Percentiles rank a stretch among this genome's conserved stretches.
phyloP scores from a whole-genome alignment of 37 sponge, comb jelly and placozoan genomes.

The Halisarca cf. caerulea region DNA sequence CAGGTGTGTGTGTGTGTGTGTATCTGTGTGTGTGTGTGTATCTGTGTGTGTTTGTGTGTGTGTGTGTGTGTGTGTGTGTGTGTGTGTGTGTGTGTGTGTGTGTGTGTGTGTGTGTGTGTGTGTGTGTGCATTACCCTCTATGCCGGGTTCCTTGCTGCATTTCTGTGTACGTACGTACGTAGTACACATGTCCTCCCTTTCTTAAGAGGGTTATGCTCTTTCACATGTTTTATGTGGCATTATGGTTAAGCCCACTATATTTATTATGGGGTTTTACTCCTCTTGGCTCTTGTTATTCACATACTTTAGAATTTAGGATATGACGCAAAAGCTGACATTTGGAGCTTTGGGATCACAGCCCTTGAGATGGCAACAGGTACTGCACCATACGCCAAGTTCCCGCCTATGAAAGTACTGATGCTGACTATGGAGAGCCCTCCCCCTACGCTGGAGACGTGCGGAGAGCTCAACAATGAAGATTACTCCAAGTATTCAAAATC shows the following conservation, averaged over 20 bases:
- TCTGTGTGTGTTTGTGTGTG: too few species aligned
- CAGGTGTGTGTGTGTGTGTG: constrained; percentile 63
- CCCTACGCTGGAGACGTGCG: constrained; percentile 92
- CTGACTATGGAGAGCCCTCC: constrained; percentile 94
- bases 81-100: not conserved
- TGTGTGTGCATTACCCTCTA: too few species aligned
- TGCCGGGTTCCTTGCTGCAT: too few species aligned
- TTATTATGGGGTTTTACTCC: not conserved
- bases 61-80: too few species aligned
- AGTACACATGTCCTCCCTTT: not conserved
- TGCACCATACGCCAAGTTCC: constrained; percentile 98
- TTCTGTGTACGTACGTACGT: too few species aligned
- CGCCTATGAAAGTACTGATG: constrained; percentile 97
- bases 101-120: not conserved
- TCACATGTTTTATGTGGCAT: not conserved
- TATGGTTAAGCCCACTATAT: not conserved
- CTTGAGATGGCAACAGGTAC: constrained; percentile 94
- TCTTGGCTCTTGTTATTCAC: not conserved
- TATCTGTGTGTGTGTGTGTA: too few species aligned
- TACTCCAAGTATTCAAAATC: constrained; percentile 85
- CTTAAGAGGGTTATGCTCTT: not conserved
- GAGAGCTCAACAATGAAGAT: constrained; percentile 80
- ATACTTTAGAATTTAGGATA: constrained; percentile 42
- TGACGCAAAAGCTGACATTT: constrained; percentile 83
- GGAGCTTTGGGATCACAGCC: constrained; percentile 94